phyloP scores from a whole-genome alignment of 1,140 invertebrate species.

The Polypedilum vanderplanki region DNA sequence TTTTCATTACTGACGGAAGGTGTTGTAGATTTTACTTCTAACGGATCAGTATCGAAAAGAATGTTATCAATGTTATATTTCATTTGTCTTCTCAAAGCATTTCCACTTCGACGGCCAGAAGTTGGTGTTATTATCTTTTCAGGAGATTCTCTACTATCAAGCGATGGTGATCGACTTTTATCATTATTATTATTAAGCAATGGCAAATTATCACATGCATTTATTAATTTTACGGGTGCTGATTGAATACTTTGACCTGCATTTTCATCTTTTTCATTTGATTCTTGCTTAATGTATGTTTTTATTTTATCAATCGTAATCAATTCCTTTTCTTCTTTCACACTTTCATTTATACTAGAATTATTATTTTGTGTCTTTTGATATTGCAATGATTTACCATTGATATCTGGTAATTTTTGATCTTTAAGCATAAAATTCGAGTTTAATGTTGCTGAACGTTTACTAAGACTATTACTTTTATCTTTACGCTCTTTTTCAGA shows the following conservation, averaged over 20 bases:
- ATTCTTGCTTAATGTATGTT: not conserved
- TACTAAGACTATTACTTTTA: conserved; percentile 42
- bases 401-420: conserved; percentile 16
- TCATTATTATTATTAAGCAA: conserved; percentile 33
- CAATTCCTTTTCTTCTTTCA: not conserved
- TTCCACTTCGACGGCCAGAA: not conserved
- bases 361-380: not conserved
- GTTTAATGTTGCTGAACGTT: conserved; percentile 37
- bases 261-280: not conserved
- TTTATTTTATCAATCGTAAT: conserved; percentile 15
- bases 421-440: not conserved
- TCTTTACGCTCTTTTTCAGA: conserved; percentile 42
- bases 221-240: conserved; percentile 37
- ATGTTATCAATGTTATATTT: not conserved
- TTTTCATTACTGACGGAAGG: conserved; percentile 23
- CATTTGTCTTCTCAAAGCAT: conserved; percentile 3
- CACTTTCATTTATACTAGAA: not conserved
- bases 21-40: not conserved
- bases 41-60: conserved; percentile 9
- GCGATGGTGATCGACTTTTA: conserved; percentile 30
- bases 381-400: not conserved
- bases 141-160: conserved; percentile 28
- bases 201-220: conserved; percentile 42
- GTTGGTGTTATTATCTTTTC: not conserved
- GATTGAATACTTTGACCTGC: not conserved